phyloP scores from a whole-genome alignment of 2,113 vertebrate genomes.

The Nesoenas mayeri region DNA sequence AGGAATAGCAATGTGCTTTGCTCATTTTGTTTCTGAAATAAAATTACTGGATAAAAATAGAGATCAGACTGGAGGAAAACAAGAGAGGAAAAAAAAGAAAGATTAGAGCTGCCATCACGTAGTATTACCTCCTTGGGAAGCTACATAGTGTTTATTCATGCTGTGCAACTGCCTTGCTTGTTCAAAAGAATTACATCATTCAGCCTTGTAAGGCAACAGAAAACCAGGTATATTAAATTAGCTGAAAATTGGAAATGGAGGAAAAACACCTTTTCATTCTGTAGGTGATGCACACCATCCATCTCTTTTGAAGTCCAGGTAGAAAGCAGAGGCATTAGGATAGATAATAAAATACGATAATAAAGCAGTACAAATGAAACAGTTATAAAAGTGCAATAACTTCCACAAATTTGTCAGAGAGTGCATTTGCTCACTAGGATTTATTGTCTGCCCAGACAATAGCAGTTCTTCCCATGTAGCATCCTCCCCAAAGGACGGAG shows the following conservation, averaged over 20 bases:
- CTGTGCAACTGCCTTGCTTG: not conserved
- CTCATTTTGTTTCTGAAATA: not conserved
- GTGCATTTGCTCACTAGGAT: not conserved
- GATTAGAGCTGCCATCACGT: not conserved
- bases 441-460: not conserved
- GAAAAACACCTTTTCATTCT: not conserved
- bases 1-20: not conserved
- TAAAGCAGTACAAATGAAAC: not conserved
- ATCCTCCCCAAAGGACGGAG: not conserved
- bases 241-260: not conserved
- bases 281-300: not conserved
- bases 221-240: slow-evolving; percentile 16
- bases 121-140: not conserved
- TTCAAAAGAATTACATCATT: not conserved
- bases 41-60: slow-evolving; percentile 26
- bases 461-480: not conserved
- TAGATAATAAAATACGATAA: slow-evolving; percentile 12
- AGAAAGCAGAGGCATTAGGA: not conserved
- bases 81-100: not conserved
- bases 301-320: not conserved
- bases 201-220: not conserved
- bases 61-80: not conserved
- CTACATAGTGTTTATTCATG: not conserved
- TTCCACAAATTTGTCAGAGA: not conserved
- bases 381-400: not conserved